phyloP scores from a whole-genome alignment of 2,888 invertebrate genomes.

The Andrena marginata region DNA sequence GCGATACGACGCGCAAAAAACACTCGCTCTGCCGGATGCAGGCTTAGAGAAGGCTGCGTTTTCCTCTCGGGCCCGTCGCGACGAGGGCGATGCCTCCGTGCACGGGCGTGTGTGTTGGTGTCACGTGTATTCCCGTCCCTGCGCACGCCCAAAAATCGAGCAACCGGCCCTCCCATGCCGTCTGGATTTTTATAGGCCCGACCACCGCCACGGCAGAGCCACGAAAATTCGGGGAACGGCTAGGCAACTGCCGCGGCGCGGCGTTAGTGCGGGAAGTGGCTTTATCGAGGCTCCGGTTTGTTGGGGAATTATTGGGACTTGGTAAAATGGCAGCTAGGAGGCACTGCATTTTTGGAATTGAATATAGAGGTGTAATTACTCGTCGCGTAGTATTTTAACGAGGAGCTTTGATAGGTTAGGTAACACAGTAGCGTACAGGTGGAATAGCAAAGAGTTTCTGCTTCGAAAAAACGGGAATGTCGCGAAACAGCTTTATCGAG shows the following conservation, averaged over 20 bases:
- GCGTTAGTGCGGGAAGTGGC: too few relatives aligned
- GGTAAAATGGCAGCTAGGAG: too few relatives aligned
- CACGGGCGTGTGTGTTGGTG: constrained; percentile 12
- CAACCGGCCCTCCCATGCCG: constrained; percentile 36
- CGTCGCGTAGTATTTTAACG: too few relatives aligned
- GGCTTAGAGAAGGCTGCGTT: constrained; percentile 67
- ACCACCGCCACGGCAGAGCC: constrained; percentile 4
- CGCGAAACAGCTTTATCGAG: too few relatives aligned
- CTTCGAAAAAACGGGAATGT: too few relatives aligned
- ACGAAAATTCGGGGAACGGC: constrained; percentile 13
- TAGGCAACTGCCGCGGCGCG: not conserved
- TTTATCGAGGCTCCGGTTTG: too few relatives aligned
- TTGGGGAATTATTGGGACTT: too few relatives aligned
- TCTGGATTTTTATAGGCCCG: constrained; percentile 53
- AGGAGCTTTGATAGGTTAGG: too few relatives aligned
- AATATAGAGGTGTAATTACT: too few relatives aligned
- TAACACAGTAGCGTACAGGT: too few relatives aligned
- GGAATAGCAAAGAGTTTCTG: too few relatives aligned
- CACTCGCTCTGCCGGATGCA: constrained; percentile 77
- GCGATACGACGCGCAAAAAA: constrained; percentile 72
- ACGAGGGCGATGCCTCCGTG: constrained; percentile 6
- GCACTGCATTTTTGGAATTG: too few relatives aligned
- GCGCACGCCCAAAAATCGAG: constrained; percentile 63
- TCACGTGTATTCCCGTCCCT: constrained; percentile 33
- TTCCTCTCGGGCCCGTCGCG: constrained; percentile 28